A percentile compares a stretch with the other conserved stretches of the same genome.
Conservation (phyloP, 2,888 invertebrate genomes). For the Gerosis bhagava region DNA sequence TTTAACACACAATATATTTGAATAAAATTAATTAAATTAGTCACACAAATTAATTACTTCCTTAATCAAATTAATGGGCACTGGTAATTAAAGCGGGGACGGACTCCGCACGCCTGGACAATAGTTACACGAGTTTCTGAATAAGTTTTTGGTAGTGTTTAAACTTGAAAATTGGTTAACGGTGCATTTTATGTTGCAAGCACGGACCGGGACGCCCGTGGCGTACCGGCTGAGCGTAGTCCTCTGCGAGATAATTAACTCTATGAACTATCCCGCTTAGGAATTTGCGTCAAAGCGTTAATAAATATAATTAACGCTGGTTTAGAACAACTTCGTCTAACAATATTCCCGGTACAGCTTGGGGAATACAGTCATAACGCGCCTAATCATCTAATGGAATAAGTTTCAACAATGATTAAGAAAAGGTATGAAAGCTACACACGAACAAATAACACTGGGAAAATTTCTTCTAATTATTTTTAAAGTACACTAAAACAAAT, state of each 20-base stretch:
- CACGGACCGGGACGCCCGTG: constrained; percentile 48
- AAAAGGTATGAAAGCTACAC: too few relatives aligned
- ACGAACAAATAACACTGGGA: too few relatives aligned
- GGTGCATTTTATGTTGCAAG: constrained; percentile 64
- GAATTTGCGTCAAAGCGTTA: constrained; percentile 63
- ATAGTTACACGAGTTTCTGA: constrained; percentile 76
- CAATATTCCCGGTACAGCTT: constrained; percentile 3
- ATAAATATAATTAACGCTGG: constrained; percentile 59
- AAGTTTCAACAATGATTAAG: too few relatives aligned
- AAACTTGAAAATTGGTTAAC: constrained; percentile 73
- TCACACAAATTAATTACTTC: too few relatives aligned
- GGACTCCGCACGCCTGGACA: constrained; percentile 47
- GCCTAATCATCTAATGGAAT: not conserved
- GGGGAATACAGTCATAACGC: not conserved
- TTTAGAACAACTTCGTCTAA: constrained; percentile 29
- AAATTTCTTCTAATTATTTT: too few relatives aligned
- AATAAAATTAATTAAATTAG: too few relatives aligned
- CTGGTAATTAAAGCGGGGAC: constrained; percentile 3
- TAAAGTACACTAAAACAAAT: too few relatives aligned
- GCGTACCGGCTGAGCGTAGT: constrained; percentile 49
- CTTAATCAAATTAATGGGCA: too few relatives aligned
- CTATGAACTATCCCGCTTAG: constrained; percentile 70
- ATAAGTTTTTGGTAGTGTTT: constrained; percentile 73
- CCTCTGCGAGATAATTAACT: constrained; percentile 73
- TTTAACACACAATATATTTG: too few relatives aligned